Percentiles rank a stretch among this genome's conserved stretches.
phyloP scores from a whole-genome alignment of 2,888 invertebrate species.

The Drosophila mayaguana region DNA sequence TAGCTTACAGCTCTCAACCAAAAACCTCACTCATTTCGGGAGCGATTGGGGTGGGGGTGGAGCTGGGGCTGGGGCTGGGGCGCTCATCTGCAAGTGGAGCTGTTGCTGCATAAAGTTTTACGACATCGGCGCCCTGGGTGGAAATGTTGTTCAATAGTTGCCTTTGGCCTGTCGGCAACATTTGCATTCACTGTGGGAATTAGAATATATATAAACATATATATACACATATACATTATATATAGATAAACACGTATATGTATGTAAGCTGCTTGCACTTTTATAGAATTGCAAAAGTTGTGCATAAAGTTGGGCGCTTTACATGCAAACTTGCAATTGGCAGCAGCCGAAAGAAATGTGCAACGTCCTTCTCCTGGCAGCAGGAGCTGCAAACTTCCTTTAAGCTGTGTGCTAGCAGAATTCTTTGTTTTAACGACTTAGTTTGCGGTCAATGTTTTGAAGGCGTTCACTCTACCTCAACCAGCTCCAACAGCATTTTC shows the following conservation, averaged over 20 bases:
- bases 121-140: constrained; percentile 56
- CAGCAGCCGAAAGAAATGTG: constrained; percentile 53
- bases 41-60: neutral
- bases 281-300: constrained; percentile 67
- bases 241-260: neutral
- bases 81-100: constrained; percentile 27
- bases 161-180: constrained; percentile 52
- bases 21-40: constrained; percentile 3
- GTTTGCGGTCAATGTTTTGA: constrained; percentile 54
- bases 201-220: constrained; percentile 53
- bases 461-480: neutral
- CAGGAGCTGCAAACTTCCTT: constrained; percentile 45
- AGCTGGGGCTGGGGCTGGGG: no score
- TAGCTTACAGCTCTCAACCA: constrained; percentile 14
- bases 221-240: neutral
- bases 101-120: constrained; percentile 65
- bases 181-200: constrained; percentile 66
- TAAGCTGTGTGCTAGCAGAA: constrained; percentile 62
- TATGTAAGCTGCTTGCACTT: constrained; percentile 25
- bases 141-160: constrained; percentile 64
- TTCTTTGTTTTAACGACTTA: constrained; percentile 77
- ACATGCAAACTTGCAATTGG: constrained; percentile 74
- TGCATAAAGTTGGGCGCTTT: constrained; percentile 75
- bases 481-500: neutral
- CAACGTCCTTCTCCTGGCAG: constrained; percentile 21